Base-by-base conservation (phyloP, 2,113 vertebrate genomes). In the Eublepharis macularius region DNA sequence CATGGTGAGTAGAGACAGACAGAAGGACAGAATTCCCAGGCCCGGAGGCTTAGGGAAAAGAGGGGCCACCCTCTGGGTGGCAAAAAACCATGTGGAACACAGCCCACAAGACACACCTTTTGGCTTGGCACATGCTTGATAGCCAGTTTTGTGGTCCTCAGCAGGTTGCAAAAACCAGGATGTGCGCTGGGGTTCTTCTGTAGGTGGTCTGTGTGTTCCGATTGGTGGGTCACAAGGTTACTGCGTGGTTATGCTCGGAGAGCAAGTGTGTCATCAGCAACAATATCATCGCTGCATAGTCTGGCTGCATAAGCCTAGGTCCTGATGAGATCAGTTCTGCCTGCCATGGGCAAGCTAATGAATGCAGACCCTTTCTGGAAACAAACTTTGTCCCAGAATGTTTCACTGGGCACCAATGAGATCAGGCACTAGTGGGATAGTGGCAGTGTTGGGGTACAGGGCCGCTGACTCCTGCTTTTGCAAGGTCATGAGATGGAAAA, bases 1-100 rank as follows among this genome's bases (percentile, higher is more conserved):
- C 98, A 99, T 93, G 98, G 98, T 99, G 98, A 99, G 98, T 99
- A 98, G 97, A 95, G 94, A 94, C 94, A 93, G 93, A 88, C 79
- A 92, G 94, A 88, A 77, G 77, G 93, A 86, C 73, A 92, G 87
- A 80, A 80, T 86, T 85, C 41, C 54, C 16, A 49, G 66, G 82
- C 36, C 36, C 76, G 90, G 76, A 60, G 76, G 68, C 54, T 36
- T 32, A 70, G 82, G 54, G n/a, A 69, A 69, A 21, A 16, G 26
- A n/a, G 69, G 36, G n/a, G 2, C 1, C n/a, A 47, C 77, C n/a
- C 14, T 3, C 0, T 16, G 41, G 57, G 24, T 9, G 57, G 57
- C 57, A 60, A 24, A 60, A 60, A 60, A 17, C 14, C 51, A 54
- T 36, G 6, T 17, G 3, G 57, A 60, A 60, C 57, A 26, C 21